phyloP scores from a whole-genome alignment of 2,797 vertebrate genomes.

The Ptychobarbus kaznakovi region DNA sequence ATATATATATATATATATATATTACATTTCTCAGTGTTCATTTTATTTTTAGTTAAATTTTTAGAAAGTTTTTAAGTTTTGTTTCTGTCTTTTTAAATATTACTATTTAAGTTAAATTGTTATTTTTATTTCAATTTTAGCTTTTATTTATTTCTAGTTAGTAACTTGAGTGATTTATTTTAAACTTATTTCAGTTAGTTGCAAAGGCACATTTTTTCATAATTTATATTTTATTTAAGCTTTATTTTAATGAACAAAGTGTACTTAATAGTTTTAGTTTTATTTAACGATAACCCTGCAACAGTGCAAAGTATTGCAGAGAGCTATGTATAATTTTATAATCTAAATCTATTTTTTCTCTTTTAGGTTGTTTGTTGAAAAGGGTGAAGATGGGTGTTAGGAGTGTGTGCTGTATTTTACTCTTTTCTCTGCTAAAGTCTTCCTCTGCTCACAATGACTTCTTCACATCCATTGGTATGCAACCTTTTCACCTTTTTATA shows the following conservation, averaged over 20 bases:
- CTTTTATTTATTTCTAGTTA: background rate
- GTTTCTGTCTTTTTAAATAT: background rate
- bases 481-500: background rate
- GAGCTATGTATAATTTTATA: background rate
- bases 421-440: constrained; percentile 52
- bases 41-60: too few relatives aligned
- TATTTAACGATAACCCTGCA: background rate
- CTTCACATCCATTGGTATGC: constrained; percentile 78
- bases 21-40: background rate
- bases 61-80: background rate
- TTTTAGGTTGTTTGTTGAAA: background rate
- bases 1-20: too few relatives aligned
- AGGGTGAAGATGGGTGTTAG: constrained; percentile 57
- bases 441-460: constrained; percentile 69
- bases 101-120: background rate
- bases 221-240: background rate
- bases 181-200: background rate
- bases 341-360: background rate
- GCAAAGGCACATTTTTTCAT: background rate
- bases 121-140: background rate
- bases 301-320: background rate
- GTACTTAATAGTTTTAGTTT: background rate
- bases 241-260: background rate
- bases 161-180: background rate
- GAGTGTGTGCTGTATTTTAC: constrained; percentile 28